phyloP scores from a whole-genome alignment of 2,888 invertebrate genomes.

The Euplagia quadripunctaria region DNA sequence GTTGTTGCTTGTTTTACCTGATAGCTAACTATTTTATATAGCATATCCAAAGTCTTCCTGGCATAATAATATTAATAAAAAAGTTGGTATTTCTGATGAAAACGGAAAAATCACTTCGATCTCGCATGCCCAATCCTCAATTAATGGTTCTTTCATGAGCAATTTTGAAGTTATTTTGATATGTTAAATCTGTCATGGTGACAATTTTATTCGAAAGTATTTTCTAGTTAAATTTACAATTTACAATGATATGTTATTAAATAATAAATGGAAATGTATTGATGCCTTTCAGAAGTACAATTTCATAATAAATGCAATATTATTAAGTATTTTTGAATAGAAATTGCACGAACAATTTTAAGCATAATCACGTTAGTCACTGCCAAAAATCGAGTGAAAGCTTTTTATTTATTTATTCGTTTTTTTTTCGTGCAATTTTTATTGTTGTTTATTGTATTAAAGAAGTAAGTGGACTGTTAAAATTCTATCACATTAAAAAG shows the following conservation, averaged over 20 bases:
- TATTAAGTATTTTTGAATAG: slow-evolving; percentile 41
- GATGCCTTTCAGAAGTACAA: slow-evolving; percentile 71
- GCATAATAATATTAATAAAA: not conserved
- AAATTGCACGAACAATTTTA: slow-evolving; percentile 47
- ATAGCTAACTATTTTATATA: not conserved
- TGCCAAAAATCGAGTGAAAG: slow-evolving; percentile 42
- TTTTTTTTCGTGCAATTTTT: slow-evolving; percentile 51
- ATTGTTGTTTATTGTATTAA: slow-evolving; percentile 56
- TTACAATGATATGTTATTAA: slow-evolving; percentile 36
- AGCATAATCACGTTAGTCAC: slow-evolving; percentile 36
- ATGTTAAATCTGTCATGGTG: slow-evolving; percentile 15
- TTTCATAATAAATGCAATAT: slow-evolving; percentile 55
- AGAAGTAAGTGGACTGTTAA: slow-evolving; percentile 83
- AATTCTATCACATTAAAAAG: slow-evolving; percentile 82
- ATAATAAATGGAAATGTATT: slow-evolving; percentile 35
- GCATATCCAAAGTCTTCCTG: not conserved
- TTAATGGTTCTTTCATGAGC: slow-evolving; percentile 9
- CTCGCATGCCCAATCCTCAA: too few species aligned
- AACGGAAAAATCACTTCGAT: not conserved
- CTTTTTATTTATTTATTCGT: slow-evolving; percentile 11
- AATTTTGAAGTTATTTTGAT: slow-evolving; percentile 22
- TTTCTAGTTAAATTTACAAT: slow-evolving; percentile 43
- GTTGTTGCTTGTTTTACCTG: not conserved
- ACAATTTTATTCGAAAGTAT: slow-evolving; percentile 41
- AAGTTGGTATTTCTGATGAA: not conserved